Conservation (phyloP, 2,888 invertebrate species). For the Helobdella robusta region DNA sequence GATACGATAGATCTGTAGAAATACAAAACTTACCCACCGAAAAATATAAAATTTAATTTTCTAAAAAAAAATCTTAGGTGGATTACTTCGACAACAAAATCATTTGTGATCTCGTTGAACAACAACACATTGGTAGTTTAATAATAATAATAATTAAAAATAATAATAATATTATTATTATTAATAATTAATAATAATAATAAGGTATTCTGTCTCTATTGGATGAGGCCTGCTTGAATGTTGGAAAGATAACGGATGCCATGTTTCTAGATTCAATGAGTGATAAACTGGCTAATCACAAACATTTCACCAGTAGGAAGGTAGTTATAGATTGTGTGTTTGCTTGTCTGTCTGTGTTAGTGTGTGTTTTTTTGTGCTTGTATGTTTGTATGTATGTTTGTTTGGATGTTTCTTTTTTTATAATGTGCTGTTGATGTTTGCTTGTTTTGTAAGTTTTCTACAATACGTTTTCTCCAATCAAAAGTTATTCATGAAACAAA, state of each 20-base stretch:
- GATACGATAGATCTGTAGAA: too few relatives aligned
- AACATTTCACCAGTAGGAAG: conserved; percentile 69
- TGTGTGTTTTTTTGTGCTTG: background rate
- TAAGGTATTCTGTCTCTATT: conserved; percentile 77
- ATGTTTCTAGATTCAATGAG: conserved; percentile 87
- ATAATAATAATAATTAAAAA: too few relatives aligned
- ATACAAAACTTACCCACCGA: too few relatives aligned
- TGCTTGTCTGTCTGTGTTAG: background rate
- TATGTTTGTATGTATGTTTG: background rate
- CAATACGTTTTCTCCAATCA: too few relatives aligned
- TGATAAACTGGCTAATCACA: conserved; percentile 70
- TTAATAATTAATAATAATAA: too few relatives aligned
- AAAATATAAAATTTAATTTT: too few relatives aligned
- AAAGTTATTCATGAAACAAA: too few relatives aligned
- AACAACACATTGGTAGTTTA: conserved; percentile 71
- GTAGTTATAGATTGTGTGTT: conserved; percentile 38
- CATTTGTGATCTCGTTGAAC: conserved; percentile 79
- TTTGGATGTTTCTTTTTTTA: background rate
- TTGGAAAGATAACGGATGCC: conserved; percentile 75
- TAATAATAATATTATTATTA: too few relatives aligned
- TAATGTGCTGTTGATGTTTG: too few relatives aligned
- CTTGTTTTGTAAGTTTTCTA: too few relatives aligned
- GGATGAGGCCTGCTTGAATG: conserved; percentile 92
- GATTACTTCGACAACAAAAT: conserved; percentile 82
- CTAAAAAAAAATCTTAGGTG: too few relatives aligned